Percentiles rank a stretch among this genome's conserved stretches.
Evolutionary conservation across 2,113 vertebrate species (phyloP).

Genomic region (Scolopax mira): DNA sequence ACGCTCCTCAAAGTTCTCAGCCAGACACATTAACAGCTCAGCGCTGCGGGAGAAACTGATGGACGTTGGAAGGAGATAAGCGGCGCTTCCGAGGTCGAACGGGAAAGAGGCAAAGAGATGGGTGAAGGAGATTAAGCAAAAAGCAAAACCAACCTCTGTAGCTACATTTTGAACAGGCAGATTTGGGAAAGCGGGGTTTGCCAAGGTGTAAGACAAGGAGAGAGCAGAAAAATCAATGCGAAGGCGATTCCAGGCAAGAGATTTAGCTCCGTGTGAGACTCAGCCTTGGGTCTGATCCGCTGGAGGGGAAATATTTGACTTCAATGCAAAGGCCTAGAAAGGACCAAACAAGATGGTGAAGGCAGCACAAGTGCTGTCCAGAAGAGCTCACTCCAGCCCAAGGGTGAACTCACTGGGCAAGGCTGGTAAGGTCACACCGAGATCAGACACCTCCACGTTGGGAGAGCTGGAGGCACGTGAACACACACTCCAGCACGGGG

Average conservation of each 20-base stretch:
- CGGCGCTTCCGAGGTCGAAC: neutral
- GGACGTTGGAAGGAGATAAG: neutral
- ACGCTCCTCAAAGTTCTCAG: neutral
- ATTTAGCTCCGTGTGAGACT: neutral
- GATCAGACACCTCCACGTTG: rapidly evolving
- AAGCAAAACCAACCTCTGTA: neutral
- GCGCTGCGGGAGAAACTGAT: neutral
- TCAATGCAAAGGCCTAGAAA: neutral
- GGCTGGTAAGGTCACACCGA: neutral
- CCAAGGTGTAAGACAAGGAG: neutral
- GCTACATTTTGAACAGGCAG: neutral
- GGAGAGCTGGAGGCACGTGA: neutral
- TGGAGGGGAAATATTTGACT: neutral
- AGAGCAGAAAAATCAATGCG: neutral
- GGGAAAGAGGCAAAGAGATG: neutral
- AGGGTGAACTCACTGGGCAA: neutral
- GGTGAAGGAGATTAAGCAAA: neutral
- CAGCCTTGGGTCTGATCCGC: neutral
- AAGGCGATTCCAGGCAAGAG: neutral
- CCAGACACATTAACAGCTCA: neutral
- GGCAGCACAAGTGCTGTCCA: neutral
- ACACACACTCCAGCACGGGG: neutral
- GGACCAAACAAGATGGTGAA: rapidly evolving
- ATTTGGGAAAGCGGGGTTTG: neutral
- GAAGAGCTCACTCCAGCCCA: rapidly evolving